Conservation (phyloP, 1,140 invertebrate species). For the Formica exsecta region DNA sequence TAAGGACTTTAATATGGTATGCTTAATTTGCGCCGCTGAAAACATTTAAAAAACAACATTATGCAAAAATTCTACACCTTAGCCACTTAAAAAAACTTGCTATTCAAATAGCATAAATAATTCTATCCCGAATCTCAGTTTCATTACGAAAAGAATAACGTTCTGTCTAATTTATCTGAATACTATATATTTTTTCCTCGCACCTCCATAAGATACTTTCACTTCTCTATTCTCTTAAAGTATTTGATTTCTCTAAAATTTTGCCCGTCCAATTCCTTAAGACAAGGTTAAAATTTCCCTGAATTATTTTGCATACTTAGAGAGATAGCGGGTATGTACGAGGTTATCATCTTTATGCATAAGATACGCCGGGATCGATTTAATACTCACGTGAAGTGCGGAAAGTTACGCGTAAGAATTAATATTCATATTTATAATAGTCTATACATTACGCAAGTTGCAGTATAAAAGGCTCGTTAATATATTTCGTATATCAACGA, state of each 20-base stretch:
- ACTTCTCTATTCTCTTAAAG: constrained; percentile 14
- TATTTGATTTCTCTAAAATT: constrained; percentile 51
- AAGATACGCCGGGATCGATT: constrained; percentile 65
- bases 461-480: constrained; percentile 21
- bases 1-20: background rate
- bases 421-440: constrained; percentile 47
- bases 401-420: constrained; percentile 51
- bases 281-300: constrained; percentile 66
- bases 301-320: constrained; percentile 77
- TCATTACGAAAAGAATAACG: background rate
- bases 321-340: constrained; percentile 23
- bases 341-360: constrained; percentile 73
- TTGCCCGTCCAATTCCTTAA: background rate
- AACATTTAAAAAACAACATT: background rate
- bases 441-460: constrained; percentile 39
- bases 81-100: background rate
- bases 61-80: background rate
- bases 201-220: constrained; percentile 9
- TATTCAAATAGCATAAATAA: constrained; percentile 4
- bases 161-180: background rate
- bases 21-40: background rate
- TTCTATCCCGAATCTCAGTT: background rate
- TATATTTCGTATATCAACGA: background rate
- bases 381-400: constrained; percentile 32
- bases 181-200: constrained; percentile 21